Evolutionary conservation across 2,113 vertebrate genomes (phyloP).

Genomic region (Gnathonemus longibarbis): DNA sequence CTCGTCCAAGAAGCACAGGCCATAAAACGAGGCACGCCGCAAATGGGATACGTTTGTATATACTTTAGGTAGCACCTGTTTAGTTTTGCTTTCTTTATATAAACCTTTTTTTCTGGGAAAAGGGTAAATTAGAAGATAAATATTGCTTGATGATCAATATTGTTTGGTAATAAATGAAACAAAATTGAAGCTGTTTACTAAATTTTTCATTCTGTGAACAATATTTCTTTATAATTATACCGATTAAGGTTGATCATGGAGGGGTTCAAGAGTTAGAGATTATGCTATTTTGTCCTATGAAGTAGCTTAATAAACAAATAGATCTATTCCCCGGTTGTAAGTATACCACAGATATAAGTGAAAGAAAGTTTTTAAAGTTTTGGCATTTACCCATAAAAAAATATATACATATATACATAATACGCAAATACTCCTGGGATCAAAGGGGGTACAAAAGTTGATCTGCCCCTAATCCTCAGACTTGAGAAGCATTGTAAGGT

Average conservation of each 20-base stretch:
- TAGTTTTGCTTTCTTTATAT: background rate
- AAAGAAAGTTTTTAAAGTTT: background rate
- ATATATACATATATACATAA: background rate
- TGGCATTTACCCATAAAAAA: background rate
- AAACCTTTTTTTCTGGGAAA: background rate
- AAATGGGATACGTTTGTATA: background rate
- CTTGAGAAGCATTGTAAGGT: conserved; percentile 18
- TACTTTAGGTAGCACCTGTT: background rate
- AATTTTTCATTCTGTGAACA: background rate
- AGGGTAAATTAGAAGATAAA: background rate
- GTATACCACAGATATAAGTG: background rate
- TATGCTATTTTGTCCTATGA: background rate
- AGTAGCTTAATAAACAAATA: background rate
- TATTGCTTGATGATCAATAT: background rate
- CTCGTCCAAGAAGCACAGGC: background rate
- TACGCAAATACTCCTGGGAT: background rate
- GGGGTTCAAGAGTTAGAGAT: background rate
- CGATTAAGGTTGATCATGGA: background rate
- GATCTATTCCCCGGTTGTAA: background rate
- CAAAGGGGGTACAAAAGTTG: background rate
- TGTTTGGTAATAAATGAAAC: background rate
- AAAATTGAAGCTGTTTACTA: background rate
- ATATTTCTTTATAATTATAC: background rate
- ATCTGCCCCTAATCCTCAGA: conserved; percentile 1
- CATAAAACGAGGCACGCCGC: background rate